Base-by-base conservation (phyloP, 2,113 vertebrate species). In the Pleuronectes platessa region DNA sequence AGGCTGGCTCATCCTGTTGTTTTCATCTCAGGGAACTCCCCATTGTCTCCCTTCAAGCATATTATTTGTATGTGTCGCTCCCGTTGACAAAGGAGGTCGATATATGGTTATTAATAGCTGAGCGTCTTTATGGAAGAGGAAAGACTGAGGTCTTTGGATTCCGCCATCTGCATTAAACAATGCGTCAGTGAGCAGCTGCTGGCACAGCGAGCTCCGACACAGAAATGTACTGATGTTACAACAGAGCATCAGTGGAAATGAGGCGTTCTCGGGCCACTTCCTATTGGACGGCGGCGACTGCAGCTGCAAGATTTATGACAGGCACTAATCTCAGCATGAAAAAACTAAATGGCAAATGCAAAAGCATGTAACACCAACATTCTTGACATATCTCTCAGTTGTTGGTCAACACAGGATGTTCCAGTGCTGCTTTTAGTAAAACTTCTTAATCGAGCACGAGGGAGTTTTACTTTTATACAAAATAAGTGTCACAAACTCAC, bases 41-140 rank as follows among this genome's bases (percentile, higher is more conserved):
- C 89, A 93, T 93, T 93, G 92, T 92, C 89, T 89, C 53, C 65
- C 77, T 55, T 83, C 59, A 63, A 73, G 60, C 87, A 83, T 83
- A 87, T 90, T 90, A 91, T 92, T 89, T 92, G 89, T 85, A 87
- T 71, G 86, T 86, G 90, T 89, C 82, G 78, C 84, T 91, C 90
- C 85, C 86, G 88, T 90, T 92, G 91, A 93, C 92, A 93, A 92
- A 93, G 81, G 89, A 90, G 91, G 78, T 79, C 71, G 78, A 92
- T 91, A 86, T 91, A 80, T 71, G 75, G 91, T 90, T 94, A 94
- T 93, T 94, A 94, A 92, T 94, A 94, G 94, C 82, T 71, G 80
- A 68, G 71, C 68, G 74, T 77, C 82, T 88, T 90, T 86, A 94
- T 92, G 89, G 92, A 93, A 92, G 92, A 89, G 84, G 92, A 89